phyloP scores from a whole-genome alignment of 2,113 vertebrate genomes.

The Gadus macrocephalus region DNA sequence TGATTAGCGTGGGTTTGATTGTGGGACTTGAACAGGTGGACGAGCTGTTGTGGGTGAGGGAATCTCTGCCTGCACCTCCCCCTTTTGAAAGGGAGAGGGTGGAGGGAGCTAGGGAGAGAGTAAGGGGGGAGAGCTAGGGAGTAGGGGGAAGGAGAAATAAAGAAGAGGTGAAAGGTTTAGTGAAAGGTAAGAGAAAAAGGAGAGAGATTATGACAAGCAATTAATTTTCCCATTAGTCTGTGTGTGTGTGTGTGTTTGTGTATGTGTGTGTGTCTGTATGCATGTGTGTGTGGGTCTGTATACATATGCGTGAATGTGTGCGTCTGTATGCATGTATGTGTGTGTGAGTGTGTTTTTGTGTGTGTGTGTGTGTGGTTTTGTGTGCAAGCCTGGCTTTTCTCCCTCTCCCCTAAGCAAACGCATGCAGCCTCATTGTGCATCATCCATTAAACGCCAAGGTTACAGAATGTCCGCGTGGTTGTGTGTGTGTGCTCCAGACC shows the following conservation, averaged over 20 bases:
- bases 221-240: constrained; percentile 38
- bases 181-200: neutral
- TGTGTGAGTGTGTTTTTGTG: too few relatives aligned
- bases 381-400: constrained; percentile 3
- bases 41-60: constrained; percentile 53
- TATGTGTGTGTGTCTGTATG: too few relatives aligned
- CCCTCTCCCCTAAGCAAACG: constrained; percentile 23
- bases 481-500: neutral
- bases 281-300: too few relatives aligned
- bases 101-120: neutral
- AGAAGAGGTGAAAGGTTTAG: constrained; percentile 2
- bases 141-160: constrained; percentile 12
- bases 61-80: constrained; percentile 41
- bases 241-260: neutral
- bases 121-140: neutral
- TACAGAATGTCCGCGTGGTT: constrained; percentile 19
- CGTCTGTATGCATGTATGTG: too few relatives aligned
- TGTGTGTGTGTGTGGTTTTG: neutral
- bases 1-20: constrained; percentile 31
- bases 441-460: constrained; percentile 56
- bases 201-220: constrained; percentile 43
- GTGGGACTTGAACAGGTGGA: constrained; percentile 70
- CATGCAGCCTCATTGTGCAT: constrained; percentile 32
- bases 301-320: too few relatives aligned
- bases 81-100: constrained; percentile 8